These are phyloP conservation scores for Lithophane socia DNA, from an alignment of 2,888 invertebrate genomes.

Conservation along the genomic window DNA sequence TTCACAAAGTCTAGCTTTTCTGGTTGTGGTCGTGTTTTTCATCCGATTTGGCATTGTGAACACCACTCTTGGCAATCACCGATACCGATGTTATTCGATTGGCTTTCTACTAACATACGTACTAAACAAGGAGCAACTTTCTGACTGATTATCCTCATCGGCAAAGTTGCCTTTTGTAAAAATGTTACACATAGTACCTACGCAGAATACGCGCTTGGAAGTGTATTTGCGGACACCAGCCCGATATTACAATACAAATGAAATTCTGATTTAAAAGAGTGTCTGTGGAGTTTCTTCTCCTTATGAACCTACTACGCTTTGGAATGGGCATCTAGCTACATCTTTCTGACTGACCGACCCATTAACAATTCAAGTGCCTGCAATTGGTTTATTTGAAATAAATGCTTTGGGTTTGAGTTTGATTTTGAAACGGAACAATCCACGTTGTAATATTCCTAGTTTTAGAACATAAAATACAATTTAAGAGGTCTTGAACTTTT, in stretches of 20 bases:
- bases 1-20: not conserved
- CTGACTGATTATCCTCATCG: slow-evolving; percentile 33
- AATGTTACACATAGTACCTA: not conserved
- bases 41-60: slow-evolving; percentile 5
- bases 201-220: not conserved
- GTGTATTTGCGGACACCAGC: not conserved
- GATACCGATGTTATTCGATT: slow-evolving; percentile 5
- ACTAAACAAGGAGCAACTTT: slow-evolving; percentile 17
- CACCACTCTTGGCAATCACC: slow-evolving; percentile 8
- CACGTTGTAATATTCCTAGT: not conserved
- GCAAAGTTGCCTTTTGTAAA: slow-evolving; percentile 13
- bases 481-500: slow-evolving; percentile 13
- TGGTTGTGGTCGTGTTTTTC: slow-evolving; percentile 5
- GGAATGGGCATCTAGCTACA: too few relatives aligned
- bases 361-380: too few relatives aligned
- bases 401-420: too few relatives aligned
- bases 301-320: too few relatives aligned
- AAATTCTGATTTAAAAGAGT: too few relatives aligned
- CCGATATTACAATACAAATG: not conserved
- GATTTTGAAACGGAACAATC: too few relatives aligned
- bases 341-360: too few relatives aligned
- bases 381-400: too few relatives aligned
- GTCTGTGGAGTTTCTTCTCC: too few relatives aligned
- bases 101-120: slow-evolving; percentile 5
- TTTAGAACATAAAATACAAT: slow-evolving; percentile 1